Evolutionary conservation across 2,888 invertebrate species (phyloP).

Genomic region (Magallana nippona): DNA sequence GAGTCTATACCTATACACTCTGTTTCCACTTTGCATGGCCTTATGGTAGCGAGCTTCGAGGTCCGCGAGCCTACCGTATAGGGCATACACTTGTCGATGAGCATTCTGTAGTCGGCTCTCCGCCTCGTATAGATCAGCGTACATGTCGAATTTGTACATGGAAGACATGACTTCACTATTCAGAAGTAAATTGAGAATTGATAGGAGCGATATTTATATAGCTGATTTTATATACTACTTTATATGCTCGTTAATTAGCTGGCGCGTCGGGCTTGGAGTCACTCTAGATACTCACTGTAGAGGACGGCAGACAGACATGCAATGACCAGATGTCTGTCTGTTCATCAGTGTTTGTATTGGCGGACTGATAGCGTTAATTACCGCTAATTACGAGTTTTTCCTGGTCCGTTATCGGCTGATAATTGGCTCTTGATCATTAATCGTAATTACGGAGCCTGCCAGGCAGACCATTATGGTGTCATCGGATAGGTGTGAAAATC

Average conservation of each 20-base stretch:
- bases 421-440: not conserved
- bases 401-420: not conserved
- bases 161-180: not conserved
- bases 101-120: conserved; percentile 52
- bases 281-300: too few species aligned
- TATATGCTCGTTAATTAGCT: not conserved
- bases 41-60: conserved; percentile 52
- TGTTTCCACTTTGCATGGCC: conserved; percentile 48
- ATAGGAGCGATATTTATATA: not conserved
- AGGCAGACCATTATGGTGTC: not conserved
- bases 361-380: not conserved
- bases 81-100: conserved; percentile 53
- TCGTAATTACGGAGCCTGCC: not conserved
- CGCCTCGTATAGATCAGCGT: conserved; percentile 55
- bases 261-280: too few species aligned
- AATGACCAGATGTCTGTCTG: conserved; percentile 12
- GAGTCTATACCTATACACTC: conserved; percentile 56
- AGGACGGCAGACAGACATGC: not conserved
- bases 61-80: conserved; percentile 51
- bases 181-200: not conserved
- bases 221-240: not conserved
- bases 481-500: not conserved
- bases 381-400: not conserved
- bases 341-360: not conserved
- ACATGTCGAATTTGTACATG: conserved; percentile 59